phyloP scores from a whole-genome alignment of 2,888 invertebrate species.

The Hyles lineata region DNA sequence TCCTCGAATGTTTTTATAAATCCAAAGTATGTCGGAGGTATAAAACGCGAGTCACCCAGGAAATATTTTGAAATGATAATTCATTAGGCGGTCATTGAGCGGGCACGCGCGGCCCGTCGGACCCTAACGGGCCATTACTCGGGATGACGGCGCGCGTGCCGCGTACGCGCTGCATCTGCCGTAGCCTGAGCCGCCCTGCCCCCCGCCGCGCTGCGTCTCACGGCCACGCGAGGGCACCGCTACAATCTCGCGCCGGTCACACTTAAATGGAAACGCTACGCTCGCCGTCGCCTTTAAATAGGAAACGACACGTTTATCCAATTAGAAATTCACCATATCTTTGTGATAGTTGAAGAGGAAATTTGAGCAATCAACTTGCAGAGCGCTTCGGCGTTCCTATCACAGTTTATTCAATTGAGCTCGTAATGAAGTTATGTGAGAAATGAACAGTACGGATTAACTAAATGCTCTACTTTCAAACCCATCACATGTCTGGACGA shows the following conservation, averaged over 20 bases:
- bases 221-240: constrained; percentile 49
- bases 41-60: constrained; percentile 71
- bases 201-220: constrained; percentile 43
- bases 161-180: constrained; percentile 56
- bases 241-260: constrained; percentile 62
- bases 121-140: constrained; percentile 75
- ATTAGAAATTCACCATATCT: constrained; percentile 86
- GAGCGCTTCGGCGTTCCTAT: constrained; percentile 82
- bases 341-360: constrained; percentile 85
- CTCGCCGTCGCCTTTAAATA: constrained; percentile 83
- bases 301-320: constrained; percentile 86
- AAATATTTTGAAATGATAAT: constrained; percentile 74
- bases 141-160: constrained; percentile 82
- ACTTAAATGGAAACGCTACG: constrained; percentile 70
- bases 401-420: constrained; percentile 85
- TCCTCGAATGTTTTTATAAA: not conserved
- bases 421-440: constrained; percentile 83
- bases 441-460: constrained; percentile 68
- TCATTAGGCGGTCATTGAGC: constrained; percentile 79
- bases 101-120: constrained; percentile 59
- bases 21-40: constrained; percentile 38
- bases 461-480: constrained; percentile 53
- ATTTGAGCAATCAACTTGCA: constrained; percentile 84
- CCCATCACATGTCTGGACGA: constrained; percentile 51
- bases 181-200: constrained; percentile 47